Base-by-base conservation (phyloP, 1,140 invertebrate genomes). In the Nixonia krombeini region DNA sequence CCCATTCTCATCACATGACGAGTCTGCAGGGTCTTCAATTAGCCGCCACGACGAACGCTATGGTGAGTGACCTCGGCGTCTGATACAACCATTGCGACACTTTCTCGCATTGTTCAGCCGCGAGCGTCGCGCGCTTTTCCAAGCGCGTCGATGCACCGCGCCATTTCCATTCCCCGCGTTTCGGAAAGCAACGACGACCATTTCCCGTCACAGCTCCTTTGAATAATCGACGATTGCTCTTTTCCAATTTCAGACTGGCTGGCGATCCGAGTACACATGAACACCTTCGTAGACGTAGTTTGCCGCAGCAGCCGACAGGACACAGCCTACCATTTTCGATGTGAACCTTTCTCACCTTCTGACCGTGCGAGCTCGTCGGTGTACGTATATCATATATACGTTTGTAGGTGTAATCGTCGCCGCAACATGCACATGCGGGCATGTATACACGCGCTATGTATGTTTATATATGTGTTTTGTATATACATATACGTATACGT, bases 221-320 rank as follows among this genome's bases (percentile, higher is more conserved):
- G n/a, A n/a, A n/a, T n/a, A n/a, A n/a, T n/a, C n/a, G n/a, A n/a
- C n/a, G n/a, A n/a, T n/a, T n/a, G n/a, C n/a, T n/a, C n/a, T n/a
- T n/a, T n/a, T n/a, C n/a, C 73, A 77, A 61, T 81, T 83, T 41
- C 83, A 86, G 86, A 81, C 76, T 67, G 85, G 84, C 65, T 87
- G 86, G 86, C 82, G 85, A 80, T 83, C 85, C 29, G 86, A 87
- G 69, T 87, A 86, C 72, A 86, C 86, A 82, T 87, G 86, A 86
- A 85, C 72, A 76, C 72, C 61, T 71, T n/a, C n/a, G n/a, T 75
- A 52, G 59, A 46, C 35, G 31, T 61, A 52, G 44, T 47, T 64
- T 63, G 41, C 42, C 44, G 41, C 53, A 29, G 58, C 67, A 75
- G 38, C 70, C 70, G 55, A 70, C 74, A 74, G 78, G 76, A 83